Evolutionary conservation across 2,888 invertebrate species (phyloP), one percentile per base, ranked within the genome.

Genomic region (Heliconius sara): DNA sequence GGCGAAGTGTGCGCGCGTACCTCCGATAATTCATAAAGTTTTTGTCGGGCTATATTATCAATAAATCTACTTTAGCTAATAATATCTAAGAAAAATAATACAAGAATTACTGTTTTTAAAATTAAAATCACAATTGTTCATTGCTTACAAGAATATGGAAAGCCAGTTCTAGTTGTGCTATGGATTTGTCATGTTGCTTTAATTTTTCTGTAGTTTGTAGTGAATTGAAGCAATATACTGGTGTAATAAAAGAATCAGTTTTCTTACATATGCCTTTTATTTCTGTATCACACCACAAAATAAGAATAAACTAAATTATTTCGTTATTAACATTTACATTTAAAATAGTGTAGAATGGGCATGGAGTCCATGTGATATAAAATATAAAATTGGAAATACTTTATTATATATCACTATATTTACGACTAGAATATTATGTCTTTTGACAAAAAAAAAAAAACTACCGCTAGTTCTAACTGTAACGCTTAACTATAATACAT

Each of bases 401-500:
- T 76, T 66, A 68, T 70, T 78, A 79, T 74, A 47, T 79, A 76
- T 80, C 80, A 83, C 81, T 82, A 82, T 81, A 0, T 80, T 80
- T 80, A 83, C 79, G 83, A 82, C 83, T 83, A 83, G 83, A 83
- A 80, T 80, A 79, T 77, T 72, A 81, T 81, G 79, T 79, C 78
- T 79, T 47, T 72, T 63, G 57, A 80, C 77, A 80, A 76, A 66
- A 78, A 73, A 60, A 52, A n/a, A 60, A 5, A 60, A 4, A 22
- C 77, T 81, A 79, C 52, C 57, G 43, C 60, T 79, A 77, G 27
- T 65, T 77, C 74, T 78, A 83, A 70, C 47, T 75, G 63, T 76
- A 75, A 81, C 73, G 73, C 73, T 76, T 79, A 78, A 27, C 63
- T 47, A 75, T 71, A 70, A 57, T 71, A 73, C n/a, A 73, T 39